A percentile compares a stretch with the other conserved stretches of the same genome.
Evolutionary conservation across 2,888 invertebrate species (phyloP).

Genomic region (Troglohyphantes excavatus): DNA sequence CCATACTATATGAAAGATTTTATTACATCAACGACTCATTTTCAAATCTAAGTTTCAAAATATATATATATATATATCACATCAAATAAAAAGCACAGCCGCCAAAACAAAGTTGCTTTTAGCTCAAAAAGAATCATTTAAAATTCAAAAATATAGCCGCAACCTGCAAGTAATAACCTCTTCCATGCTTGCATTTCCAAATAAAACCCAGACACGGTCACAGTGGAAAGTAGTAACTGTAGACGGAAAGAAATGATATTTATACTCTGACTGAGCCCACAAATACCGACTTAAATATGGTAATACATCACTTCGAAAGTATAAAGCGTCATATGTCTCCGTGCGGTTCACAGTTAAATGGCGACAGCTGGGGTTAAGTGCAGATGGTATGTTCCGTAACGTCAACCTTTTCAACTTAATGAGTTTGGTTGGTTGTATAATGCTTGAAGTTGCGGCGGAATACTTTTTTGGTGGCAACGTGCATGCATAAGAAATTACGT

Average conservation of each 20-base stretch:
- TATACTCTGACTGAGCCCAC: conserved; percentile 27
- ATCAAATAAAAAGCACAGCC: too few relatives aligned
- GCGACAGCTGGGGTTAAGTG: conserved; percentile 69
- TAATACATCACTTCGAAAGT: conserved; percentile 65
- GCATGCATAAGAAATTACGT: background rate
- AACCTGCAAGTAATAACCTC: background rate
- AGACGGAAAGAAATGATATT: conserved; percentile 57
- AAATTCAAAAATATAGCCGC: background rate
- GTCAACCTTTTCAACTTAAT: conserved; percentile 25
- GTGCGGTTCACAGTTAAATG: conserved; percentile 3
- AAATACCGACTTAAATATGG: conserved; percentile 59
- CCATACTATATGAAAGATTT: too few relatives aligned
- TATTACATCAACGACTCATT: too few relatives aligned
- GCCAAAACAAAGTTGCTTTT: too few relatives aligned
- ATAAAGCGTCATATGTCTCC: conserved; percentile 35
- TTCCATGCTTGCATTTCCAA: background rate
- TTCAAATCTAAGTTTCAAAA: too few relatives aligned
- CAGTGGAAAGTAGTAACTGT: background rate
- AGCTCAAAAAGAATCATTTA: too few relatives aligned
- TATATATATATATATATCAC: too few relatives aligned
- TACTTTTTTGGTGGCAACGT: background rate
- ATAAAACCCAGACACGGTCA: background rate
- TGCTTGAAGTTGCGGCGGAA: background rate
- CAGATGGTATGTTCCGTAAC: conserved; percentile 30
- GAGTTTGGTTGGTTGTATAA: conserved; percentile 14